phyloP scores from a whole-genome alignment of 2,113 vertebrate genomes.

The Trematomus loennbergii region DNA sequence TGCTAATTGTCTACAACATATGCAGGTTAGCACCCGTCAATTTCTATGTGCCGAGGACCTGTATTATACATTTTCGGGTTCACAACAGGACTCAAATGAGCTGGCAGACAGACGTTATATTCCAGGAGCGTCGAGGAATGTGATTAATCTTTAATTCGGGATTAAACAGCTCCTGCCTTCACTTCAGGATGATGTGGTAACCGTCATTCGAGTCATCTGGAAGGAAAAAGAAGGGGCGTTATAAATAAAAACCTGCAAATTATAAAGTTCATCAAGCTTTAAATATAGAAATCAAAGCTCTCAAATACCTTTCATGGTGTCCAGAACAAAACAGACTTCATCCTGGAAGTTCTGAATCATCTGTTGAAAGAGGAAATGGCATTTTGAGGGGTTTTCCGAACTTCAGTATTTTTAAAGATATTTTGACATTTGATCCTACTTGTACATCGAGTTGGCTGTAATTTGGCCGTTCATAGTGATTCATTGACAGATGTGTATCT shows the following conservation, averaged over 20 bases:
- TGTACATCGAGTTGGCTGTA: no score
- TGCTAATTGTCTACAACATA: no score
- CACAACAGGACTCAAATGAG: no score
- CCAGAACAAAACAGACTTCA: conserved; percentile 95
- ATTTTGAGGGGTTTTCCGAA: no score
- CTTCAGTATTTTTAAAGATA: no score
- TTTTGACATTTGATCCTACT: no score
- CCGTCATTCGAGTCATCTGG: conserved; percentile 93
- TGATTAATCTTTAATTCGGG: conserved; percentile 7
- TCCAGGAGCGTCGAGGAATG: conserved; percentile 45
- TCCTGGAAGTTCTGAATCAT: conserved; percentile 99
- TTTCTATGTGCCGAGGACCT: no score
- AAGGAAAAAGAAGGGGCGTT: neutral
- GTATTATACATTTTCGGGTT: no score
- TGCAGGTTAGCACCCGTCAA: no score
- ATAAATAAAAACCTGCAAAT: conserved; percentile 28
- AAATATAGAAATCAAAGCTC: conserved; percentile 37
- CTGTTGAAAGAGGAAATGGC: conserved; percentile 70
- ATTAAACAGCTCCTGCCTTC: conserved; percentile 66
- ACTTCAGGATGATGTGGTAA: conserved; percentile 96
- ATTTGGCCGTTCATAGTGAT: no score
- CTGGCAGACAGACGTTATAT: neutral
- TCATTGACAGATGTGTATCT: no score
- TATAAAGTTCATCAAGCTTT: neutral
- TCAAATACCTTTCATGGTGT: conserved; percentile 95